Conservation (phyloP, 2,797 vertebrate species). For the Danio kyathit region DNA sequence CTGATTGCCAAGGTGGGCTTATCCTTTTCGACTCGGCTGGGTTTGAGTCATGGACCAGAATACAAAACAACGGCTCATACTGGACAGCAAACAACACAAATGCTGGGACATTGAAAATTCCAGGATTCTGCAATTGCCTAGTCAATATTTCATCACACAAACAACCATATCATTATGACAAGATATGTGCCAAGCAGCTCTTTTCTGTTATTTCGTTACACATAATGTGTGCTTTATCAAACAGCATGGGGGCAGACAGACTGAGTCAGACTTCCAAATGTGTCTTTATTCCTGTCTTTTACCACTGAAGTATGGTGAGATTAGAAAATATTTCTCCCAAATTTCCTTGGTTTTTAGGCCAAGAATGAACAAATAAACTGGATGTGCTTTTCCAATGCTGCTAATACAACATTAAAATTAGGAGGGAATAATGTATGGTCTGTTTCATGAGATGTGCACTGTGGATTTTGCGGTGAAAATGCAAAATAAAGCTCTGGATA, state of each 20-base stretch:
- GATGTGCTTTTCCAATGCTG: constrained; percentile 60
- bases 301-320: neutral
- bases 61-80: constrained; percentile 38
- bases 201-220: neutral
- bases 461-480: neutral
- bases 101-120: constrained; percentile 1
- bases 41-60: constrained; percentile 30
- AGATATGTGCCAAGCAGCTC: neutral
- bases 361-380: neutral
- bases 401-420: constrained; percentile 67
- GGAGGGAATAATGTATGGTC: neutral
- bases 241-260: neutral
- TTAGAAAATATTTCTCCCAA: constrained; percentile 19
- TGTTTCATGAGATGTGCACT: neutral
- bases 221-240: constrained; percentile 22
- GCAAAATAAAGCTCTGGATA: neutral
- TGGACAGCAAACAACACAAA: neutral
- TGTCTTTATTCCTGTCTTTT: constrained; percentile 11
- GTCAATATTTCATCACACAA: constrained; percentile 8
- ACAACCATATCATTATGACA: neutral
- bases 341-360: constrained; percentile 19
- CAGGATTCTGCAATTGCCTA: neutral
- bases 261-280: neutral
- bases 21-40: constrained; percentile 46
- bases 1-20: constrained; percentile 42